These are phyloP conservation scores for Henricia sp. DNA, from an alignment of 53 echinoderm and acorn worm genomes.

Conservation along the genomic window DNA sequence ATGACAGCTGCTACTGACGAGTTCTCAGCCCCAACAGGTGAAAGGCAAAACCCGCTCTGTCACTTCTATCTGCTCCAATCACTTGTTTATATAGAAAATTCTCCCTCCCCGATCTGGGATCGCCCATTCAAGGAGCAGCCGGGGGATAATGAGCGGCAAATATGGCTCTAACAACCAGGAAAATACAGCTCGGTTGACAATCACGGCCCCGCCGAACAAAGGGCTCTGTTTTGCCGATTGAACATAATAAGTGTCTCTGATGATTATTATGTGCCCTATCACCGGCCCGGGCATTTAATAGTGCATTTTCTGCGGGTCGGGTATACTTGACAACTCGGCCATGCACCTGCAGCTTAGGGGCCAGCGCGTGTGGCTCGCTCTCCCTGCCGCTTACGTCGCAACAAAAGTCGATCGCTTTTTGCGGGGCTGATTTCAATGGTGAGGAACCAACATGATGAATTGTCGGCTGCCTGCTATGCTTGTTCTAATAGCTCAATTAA, in stretches of 20 bases:
- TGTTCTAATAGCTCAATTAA: slow-evolving; percentile 99
- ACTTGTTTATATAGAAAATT: slow-evolving; percentile 66
- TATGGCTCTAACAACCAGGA: slow-evolving; percentile 91
- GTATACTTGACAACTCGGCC: slow-evolving; percentile 77
- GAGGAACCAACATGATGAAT: slow-evolving; percentile 92
- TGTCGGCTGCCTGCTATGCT: slow-evolving; percentile 83
- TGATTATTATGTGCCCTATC: slow-evolving; percentile 86
- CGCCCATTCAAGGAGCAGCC: slow-evolving; percentile 47
- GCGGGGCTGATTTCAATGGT: slow-evolving; percentile 80
- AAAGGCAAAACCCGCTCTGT: slow-evolving; percentile 44
- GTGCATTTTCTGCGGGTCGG: slow-evolving; percentile 73
- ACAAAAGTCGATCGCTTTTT: slow-evolving; percentile 96
- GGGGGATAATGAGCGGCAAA: slow-evolving; percentile 94
- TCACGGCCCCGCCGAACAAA: slow-evolving; percentile 55
- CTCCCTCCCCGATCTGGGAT: slow-evolving; percentile 50
- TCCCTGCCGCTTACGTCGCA: slow-evolving; percentile 74
- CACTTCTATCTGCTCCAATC: slow-evolving; percentile 65
- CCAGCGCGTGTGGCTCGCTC: slow-evolving; percentile 77
- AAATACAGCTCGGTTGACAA: slow-evolving; percentile 77
- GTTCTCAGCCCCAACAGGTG: slow-evolving; percentile 77
- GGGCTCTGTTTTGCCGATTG: slow-evolving; percentile 70
- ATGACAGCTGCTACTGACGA: slow-evolving; percentile 73
- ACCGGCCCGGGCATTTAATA: slow-evolving; percentile 82
- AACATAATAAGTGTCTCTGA: slow-evolving; percentile 94
- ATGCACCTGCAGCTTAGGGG: slow-evolving; percentile 86